Evolutionary conservation across 2,888 invertebrate genomes (phyloP).

Genomic region (Pristionchus mayeri): DNA sequence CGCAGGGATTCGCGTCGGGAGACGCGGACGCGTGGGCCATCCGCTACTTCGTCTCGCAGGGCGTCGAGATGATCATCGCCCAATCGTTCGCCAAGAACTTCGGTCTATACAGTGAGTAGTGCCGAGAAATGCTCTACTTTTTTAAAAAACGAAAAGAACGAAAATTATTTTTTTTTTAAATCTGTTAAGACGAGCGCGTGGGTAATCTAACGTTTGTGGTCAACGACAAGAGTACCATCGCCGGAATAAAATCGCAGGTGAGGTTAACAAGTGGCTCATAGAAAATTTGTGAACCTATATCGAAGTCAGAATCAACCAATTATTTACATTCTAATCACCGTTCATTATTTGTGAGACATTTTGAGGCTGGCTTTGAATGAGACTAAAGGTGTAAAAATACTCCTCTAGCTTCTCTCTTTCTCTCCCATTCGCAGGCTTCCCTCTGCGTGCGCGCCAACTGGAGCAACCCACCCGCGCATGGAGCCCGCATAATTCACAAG

Average conservation of each 20-base stretch:
- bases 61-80: slow-evolving; percentile 91
- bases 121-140: background rate
- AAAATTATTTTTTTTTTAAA: no score
- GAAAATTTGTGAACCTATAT: background rate
- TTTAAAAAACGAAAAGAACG: no score
- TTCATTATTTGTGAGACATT: no score
- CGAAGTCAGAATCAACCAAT: no score
- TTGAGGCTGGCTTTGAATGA: no score
- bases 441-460: slow-evolving; percentile 76
- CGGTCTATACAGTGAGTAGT: slow-evolving; percentile 91
- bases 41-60: slow-evolving; percentile 81
- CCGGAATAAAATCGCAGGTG: slow-evolving; percentile 82
- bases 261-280: background rate
- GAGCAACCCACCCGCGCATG: slow-evolving; percentile 93
- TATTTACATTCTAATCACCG: no score
- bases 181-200: slow-evolving; percentile 91
- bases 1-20: slow-evolving; percentile 94
- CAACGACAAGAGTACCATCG: slow-evolving; percentile 81
- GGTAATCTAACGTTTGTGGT: slow-evolving; percentile 91
- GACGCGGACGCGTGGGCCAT: slow-evolving; percentile 94
- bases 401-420: no score
- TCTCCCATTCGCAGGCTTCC: slow-evolving; percentile 60
- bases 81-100: slow-evolving; percentile 99
- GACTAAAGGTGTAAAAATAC: no score
- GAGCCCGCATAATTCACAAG: slow-evolving; percentile 89